A percentile compares a stretch with the other conserved stretches of the same genome.
These are phyloP conservation scores for Spondyliosoma cantharus DNA, from an alignment of 2,797 vertebrate genomes.

Conservation along the genomic window DNA sequence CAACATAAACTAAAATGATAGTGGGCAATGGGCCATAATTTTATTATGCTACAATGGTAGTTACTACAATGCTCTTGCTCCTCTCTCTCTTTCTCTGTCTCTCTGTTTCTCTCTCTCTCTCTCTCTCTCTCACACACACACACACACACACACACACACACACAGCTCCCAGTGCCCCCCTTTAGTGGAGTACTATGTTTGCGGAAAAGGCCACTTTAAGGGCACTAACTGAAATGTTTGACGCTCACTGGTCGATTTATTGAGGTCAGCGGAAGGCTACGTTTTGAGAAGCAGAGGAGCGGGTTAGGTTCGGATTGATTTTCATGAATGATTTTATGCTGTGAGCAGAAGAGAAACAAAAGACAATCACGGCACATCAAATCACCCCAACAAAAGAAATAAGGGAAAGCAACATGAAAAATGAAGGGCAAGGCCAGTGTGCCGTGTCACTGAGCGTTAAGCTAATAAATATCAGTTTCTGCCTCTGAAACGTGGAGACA, in stretches of 20 bases:
- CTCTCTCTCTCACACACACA: constrained; percentile 21
- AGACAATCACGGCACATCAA: constrained; percentile 74
- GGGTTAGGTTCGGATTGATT: constrained; percentile 74
- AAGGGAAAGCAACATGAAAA: constrained; percentile 58
- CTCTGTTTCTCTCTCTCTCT: constrained; percentile 3
- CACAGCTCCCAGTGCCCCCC: constrained; percentile 48
- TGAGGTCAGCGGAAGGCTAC: constrained; percentile 82
- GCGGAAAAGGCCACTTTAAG: constrained; percentile 77
- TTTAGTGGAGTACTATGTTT: constrained; percentile 70
- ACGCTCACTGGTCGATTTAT: constrained; percentile 80
- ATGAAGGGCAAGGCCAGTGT: constrained; percentile 66
- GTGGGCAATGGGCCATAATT: constrained; percentile 42
- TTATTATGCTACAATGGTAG: constrained; percentile 43
- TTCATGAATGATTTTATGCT: constrained; percentile 79
- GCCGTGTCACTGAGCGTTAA: constrained; percentile 70
- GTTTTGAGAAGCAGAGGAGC: constrained; percentile 69
- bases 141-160: constrained; percentile 23
- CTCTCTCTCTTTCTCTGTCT: constrained; percentile 3
- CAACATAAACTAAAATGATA: constrained; percentile 39
- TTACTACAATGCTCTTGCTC: constrained; percentile 25
- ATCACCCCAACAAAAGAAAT: constrained; percentile 72
- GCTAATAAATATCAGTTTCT: constrained; percentile 69
- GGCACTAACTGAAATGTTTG: constrained; percentile 81
- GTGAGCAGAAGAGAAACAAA: constrained; percentile 77
- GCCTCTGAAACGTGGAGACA: constrained; percentile 51